Base-by-base conservation (phyloP, 2,888 invertebrate genomes). In the Arctia plantaginis region DNA sequence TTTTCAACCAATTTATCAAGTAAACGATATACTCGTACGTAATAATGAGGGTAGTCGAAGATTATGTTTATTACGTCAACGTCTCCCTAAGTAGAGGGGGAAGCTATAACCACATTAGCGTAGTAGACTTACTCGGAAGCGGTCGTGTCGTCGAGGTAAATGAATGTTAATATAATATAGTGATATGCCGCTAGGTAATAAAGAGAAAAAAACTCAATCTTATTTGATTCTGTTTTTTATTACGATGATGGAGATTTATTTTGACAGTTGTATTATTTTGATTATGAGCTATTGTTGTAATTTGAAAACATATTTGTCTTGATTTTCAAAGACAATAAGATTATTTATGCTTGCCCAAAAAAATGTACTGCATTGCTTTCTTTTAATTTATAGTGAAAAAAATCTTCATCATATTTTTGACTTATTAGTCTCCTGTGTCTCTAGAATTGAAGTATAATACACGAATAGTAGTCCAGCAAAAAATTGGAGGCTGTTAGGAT, bases 21-120 rank as follows among this genome's bases (percentile, higher is more conserved):
- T 68, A 72, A 72, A 72, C 33, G n/a, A 72, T 62, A 41, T 39
- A 44, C n/a, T n/a, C n/a, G n/a, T n/a, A n/a, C 66, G 27, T 76
- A 66, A 72, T 74, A 77, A 74, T 84, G 76, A 27, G 80, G 78
- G 80, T 84, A 84, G 7, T 51, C 23, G 8, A 51, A 51, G 80
- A 64, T 82, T 69, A 71, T n/a, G 55, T 65, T 76, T 76, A 62
- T 72, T 72, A 72, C 62, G 44, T 72, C 68, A 67, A 10, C 10
- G 35, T 51, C 18, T 27, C 18, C n/a, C 23, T 59, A 62, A 62
- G 73, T 44, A 20, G 74, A 55, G 77, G 70, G 80, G 80, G 73
- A 23, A 75, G 65, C 72, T 68, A 69, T 85, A 80, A 85, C 65
- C 69, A 81, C 83, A 83, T 83, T 82, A 85, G 71, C 72, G 72